Evolutionary conservation across 1,140 invertebrate genomes (phyloP), one percentile per base, ranked within the genome.

Genomic region (Diachasma alloeum): DNA sequence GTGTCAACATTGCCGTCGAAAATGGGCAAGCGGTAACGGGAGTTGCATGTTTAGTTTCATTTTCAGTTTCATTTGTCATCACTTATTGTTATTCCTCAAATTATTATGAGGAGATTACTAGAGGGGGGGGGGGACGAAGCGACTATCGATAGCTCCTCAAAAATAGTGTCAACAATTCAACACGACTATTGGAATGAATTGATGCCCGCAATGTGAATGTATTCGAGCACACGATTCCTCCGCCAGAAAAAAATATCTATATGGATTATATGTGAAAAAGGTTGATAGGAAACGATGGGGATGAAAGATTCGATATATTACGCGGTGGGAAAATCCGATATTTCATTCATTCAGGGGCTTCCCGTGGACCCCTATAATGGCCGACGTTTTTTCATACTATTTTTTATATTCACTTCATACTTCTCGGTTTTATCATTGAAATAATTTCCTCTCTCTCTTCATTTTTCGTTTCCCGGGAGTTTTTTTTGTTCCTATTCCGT

Each of bases 211-310:
- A 9, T 17, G n/a, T 53, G 6, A 19, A 53, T 42, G 39, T 53
- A 53, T n/a, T 53, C 48, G 17, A 53, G 48, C 15, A 19, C 15
- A n/a, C n/a, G 48, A 53, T 53, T 53, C n/a, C 17, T 17, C 17
- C 48, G 48, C 17, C 17, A 19, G 15, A 53, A 53, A 53, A 17
- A 53, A 17, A 53, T 17, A 53, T 53, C 15, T 53, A 53, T 53
- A 63, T 63, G 24, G 59, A 26, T 63, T 63, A 63, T 63, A 26
- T 26, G 59, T 59, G 24, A 63, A 63, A 31, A 63, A 24, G 59
- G 59, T 63, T 63, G 24, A 63, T 63, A 63, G 59, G 19, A 63
- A 63, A 63, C 24, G 59, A 63, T 63, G 59, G 59, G 39, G 59
- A 63, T 31, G 59, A 31, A 26, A 31, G 59, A 63, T 63, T 63